Base-by-base conservation (phyloP, 2,113 vertebrate genomes). In the Anoura caudifer region DNA sequence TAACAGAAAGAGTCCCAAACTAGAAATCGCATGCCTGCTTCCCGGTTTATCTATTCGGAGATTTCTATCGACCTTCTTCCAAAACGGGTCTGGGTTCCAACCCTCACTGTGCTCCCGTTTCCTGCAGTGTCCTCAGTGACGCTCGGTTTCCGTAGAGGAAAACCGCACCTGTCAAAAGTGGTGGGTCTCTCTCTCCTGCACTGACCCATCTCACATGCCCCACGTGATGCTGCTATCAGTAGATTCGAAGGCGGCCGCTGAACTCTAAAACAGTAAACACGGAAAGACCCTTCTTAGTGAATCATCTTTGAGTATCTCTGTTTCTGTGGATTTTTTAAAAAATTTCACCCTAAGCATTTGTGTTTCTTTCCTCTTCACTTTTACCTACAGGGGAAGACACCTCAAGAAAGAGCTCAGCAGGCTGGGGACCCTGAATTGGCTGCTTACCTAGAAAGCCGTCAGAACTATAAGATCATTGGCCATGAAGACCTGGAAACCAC, bases 401-500 rank as follows among this genome's bases (percentile, higher is more conserved):
- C 99, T 14, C 99, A 98, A 61, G 99, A 99, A 72, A 99, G 99
- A 97, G 99, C 99, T 96, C 99, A 99, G 96, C 99, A 99, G 47
- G 98, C 98, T n/a, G 99, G 99, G 88, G 99, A 99, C 97, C 98
- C 98, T 0, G 99, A 99, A 65, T 98, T 99, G 97, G 98, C 98
- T 47, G 98, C 99, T 36, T 99, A 99, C 97, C 98, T 99, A 98
- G 99, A 99, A 95, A 98, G 98, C 95, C 98, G 98, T 76, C 99
- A 98, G 63, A 98, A 98, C 85, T 97, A 98, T 98, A 98, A 99
- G 95, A 95, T 98, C 45, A 83, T 98, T 96, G 96, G 98, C 73
- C 99, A 99, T 0, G 99, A 99, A 90, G 99, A 99, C 97, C 98
- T 99, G 97, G 99, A 99, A 98, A 99, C 99, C 0, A 99, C 99